Evolutionary conservation across 1,140 invertebrate species (phyloP), one percentile per base, ranked within the genome.

Genomic region (Stratiolaelaps scimitus): DNA sequence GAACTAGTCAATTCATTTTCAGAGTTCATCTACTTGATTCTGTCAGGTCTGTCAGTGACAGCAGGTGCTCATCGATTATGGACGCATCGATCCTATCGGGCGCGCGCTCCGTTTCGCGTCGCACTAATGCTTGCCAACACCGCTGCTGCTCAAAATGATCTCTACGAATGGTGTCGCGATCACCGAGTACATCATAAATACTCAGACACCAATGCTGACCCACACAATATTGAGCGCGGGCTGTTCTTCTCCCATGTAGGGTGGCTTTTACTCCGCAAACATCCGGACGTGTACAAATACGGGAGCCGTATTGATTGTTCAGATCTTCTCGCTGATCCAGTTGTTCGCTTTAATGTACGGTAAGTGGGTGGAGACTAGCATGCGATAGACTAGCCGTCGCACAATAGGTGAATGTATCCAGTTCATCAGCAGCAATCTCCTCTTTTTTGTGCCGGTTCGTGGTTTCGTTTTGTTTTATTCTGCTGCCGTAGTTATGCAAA

Each of bases 141-240:
- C 5, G 15, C 28, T 4, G 47, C 47, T 19, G 47, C 47, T 48
- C 77, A 94, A 86, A 92, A 95, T 77, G 83, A 87, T 48, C 85
- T 89, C n/a, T 83, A 86, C 67, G 89, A 94, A 74, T 96, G 92
- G 92, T 81, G 85, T 0, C 72, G 86, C 64, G 86, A 88, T 71
- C 87, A n/a, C n/a, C n/a, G n/a, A n/a, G n/a, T n/a, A n/a, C n/a
- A n/a, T n/a, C n/a, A n/a, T n/a, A n/a, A n/a, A 89, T 88, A 84
- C 70, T 82, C 83, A 7, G 87, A 89, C 73, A 88, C 86, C 0
- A 83, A 86, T 69, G 83, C 85, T 0, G 87, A 89, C 76, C 87
- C 87, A 0, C 86, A 89, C 72, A 86, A 89, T 76, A 83, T 83
- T 0, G 81, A 84, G 44, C 76, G 85, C 47, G 87, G 86, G 1